Evolutionary conservation across 2,797 vertebrate genomes (phyloP).

Genomic region (Enoplosus armatus): DNA sequence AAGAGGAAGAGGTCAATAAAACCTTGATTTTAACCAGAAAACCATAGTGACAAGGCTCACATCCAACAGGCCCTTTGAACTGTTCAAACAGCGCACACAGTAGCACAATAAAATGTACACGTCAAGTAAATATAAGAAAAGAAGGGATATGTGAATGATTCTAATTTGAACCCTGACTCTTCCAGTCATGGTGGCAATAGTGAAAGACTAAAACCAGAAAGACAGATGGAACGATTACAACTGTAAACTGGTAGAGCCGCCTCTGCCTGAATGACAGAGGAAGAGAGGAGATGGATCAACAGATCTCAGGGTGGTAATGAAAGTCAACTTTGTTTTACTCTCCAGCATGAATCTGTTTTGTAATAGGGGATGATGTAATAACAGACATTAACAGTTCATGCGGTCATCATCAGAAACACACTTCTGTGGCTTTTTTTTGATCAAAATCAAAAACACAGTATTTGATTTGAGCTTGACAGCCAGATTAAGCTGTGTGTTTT

Average conservation of each 20-base stretch:
- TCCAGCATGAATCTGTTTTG: too few species aligned
- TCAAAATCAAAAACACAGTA: neutral
- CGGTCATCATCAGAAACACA: too few species aligned
- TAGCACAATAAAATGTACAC: neutral
- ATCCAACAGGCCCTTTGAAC: neutral
- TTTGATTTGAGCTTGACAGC: neutral
- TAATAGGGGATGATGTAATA: too few species aligned
- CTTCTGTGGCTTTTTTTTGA: too few species aligned
- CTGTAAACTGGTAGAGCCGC: slow-evolving; percentile 57
- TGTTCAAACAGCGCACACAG: neutral
- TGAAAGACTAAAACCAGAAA: neutral
- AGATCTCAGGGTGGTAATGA: neutral
- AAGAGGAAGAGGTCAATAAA: neutral
- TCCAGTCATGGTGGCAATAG: neutral
- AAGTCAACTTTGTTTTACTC: too few species aligned
- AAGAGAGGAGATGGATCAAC: neutral
- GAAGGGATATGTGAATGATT: neutral
- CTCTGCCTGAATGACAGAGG: slow-evolving; percentile 63
- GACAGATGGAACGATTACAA: slow-evolving; percentile 8
- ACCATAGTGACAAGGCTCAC: neutral
- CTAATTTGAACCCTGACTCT: neutral
- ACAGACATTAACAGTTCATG: too few species aligned
- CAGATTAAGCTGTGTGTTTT: neutral
- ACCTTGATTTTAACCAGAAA: neutral
- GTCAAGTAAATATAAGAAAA: neutral